phyloP scores from a whole-genome alignment of 2,797 vertebrate genomes.

The Ispidina picta region DNA sequence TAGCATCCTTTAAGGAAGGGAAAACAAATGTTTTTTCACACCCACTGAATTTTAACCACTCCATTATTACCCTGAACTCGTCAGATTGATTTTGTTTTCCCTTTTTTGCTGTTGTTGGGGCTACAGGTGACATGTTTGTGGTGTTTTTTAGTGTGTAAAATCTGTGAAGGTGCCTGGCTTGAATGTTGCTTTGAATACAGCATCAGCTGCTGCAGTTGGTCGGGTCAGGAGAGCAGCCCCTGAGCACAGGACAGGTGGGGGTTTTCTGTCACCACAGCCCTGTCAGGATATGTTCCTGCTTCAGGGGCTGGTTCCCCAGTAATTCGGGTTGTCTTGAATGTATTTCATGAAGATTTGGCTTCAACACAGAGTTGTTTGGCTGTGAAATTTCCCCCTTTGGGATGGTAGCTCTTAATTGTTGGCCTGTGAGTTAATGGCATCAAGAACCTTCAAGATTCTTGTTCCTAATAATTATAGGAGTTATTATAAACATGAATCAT shows the following conservation, averaged over 20 bases:
- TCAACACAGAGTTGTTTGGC: not conserved
- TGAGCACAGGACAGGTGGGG: not conserved
- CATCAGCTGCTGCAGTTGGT: too few relatives aligned
- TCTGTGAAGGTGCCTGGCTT: not conserved
- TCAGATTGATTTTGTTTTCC: not conserved
- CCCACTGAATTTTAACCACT: not conserved
- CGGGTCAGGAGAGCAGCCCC: not conserved
- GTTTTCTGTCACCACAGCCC: not conserved
- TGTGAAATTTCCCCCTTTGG: not conserved
- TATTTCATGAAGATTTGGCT: not conserved
- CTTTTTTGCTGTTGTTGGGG: not conserved
- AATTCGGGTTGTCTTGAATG: not conserved
- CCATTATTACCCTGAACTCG: not conserved
- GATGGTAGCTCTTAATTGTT: not conserved
- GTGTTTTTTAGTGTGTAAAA: not conserved
- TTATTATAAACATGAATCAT: slow-evolving; percentile 8
- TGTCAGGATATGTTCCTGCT: not conserved
- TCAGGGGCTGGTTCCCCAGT: not conserved
- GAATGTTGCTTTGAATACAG: slow-evolving; percentile 6
- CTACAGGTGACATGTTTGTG: not conserved
- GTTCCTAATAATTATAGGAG: not conserved
- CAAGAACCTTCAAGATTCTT: not conserved
- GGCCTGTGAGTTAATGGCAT: slow-evolving; percentile 19
- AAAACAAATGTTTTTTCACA: not conserved
- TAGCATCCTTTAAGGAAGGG: not conserved